Evolutionary conservation across 2,888 invertebrate genomes (phyloP), one percentile per base, ranked within the genome.

Genomic region (Agapostemon virescens): DNA sequence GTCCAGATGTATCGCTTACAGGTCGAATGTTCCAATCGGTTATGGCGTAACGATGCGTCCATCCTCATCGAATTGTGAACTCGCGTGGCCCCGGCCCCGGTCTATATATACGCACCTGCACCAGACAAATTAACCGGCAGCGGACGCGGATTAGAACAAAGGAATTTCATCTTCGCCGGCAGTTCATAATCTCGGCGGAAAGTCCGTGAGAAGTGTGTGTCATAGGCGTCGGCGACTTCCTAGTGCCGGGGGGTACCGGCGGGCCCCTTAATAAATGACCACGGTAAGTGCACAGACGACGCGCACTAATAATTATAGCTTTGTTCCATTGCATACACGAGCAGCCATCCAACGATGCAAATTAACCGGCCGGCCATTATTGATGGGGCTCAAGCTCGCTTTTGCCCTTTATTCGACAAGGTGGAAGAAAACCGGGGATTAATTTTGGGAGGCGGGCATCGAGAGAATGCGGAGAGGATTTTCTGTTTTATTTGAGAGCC

Each of bases 291-390:
- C 85, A 74, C 90, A 91, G 92, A 92, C 91, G 91, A 90, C 92
- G 89, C 89, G 90, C 90, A 90, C 91, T 92, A 92, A 92, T 92
- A 92, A 92, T 92, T 92, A 91, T 90, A 90, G 91, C 91, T 91
- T 91, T 92, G 90, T 90, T 86, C 87, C 84, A 84, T 84, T 85
- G 86, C 71, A 74, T 84, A 85, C 79, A 82, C 83, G 80, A 79
- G 73, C 82, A 81, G 83, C 83, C 83, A 88, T 86, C 85, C 89
- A 83, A 82, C 86, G 84, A 87, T 90, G 89, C 88, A 86, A 89
- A 90, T 90, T 90, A 90, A 90, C 79, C 71, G 74, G 66, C 42
- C 69, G 71, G 67, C 67, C 72, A 75, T 83, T 83, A 83, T 81
- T 75, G 82, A 81, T 81, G 81, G 23, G 38, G 33, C 69, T 66